phyloP scores from a whole-genome alignment of 2,113 vertebrate species.

The Struthio camelus region DNA sequence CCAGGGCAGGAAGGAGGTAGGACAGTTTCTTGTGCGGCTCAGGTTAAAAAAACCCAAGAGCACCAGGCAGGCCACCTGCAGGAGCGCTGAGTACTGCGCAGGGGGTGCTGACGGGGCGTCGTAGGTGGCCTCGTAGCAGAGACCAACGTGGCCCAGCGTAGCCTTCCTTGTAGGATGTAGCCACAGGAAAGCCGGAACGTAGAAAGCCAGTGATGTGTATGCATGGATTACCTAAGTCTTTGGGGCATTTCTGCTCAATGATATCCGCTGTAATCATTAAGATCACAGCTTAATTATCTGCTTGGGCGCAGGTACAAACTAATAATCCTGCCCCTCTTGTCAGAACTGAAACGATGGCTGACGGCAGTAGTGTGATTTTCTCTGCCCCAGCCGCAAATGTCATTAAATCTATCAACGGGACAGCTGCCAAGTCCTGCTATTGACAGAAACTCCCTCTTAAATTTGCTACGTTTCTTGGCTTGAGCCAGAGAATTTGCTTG shows the following conservation, averaged over 20 bases:
- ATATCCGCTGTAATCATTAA: background rate
- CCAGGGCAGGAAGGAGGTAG: background rate
- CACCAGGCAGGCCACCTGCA: background rate
- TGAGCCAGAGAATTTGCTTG: background rate
- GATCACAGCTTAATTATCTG: background rate
- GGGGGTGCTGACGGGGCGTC: background rate
- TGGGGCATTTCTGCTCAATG: background rate
- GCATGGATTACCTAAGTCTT: background rate
- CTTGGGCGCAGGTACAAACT: slow-evolving; percentile 11
- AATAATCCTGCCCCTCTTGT: background rate
- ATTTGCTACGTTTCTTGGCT: background rate
- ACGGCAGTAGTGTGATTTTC: background rate
- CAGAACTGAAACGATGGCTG: background rate
- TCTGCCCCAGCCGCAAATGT: background rate
- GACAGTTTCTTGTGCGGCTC: background rate
- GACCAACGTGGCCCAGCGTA: background rate
- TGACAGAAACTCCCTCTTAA: background rate
- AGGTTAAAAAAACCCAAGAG: background rate
- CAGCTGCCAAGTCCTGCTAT: background rate
- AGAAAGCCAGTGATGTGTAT: background rate
- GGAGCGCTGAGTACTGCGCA: background rate
- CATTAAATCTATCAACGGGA: background rate
- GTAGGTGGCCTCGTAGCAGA: background rate
- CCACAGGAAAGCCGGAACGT: background rate
- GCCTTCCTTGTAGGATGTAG: background rate